A percentile compares a stretch with the other conserved stretches of the same genome.
Conservation (phyloP, 2,797 vertebrate genomes). For the Microhierax caerulescens region DNA sequence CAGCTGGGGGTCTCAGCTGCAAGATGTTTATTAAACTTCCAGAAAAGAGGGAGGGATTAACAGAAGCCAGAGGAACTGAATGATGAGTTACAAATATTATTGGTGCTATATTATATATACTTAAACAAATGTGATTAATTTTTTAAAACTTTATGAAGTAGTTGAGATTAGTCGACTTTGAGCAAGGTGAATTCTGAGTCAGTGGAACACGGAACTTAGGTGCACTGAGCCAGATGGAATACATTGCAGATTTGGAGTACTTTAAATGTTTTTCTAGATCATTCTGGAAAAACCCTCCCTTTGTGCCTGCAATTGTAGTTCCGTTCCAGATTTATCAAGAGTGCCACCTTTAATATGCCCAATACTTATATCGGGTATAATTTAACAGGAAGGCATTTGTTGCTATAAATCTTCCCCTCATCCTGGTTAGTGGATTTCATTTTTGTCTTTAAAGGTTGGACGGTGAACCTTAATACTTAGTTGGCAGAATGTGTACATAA, state of each 20-base stretch:
- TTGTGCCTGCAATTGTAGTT: fast-evolving
- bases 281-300: not conserved
- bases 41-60: not conserved
- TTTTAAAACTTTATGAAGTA: not conserved
- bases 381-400: not conserved
- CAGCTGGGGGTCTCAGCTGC: not conserved
- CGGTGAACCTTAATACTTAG: not conserved
- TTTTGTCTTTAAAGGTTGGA: not conserved
- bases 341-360: not conserved
- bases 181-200: not conserved
- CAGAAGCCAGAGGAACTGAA: not conserved
- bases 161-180: not conserved
- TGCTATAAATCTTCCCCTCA: not conserved
- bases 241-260: not conserved
- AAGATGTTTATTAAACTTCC: not conserved
- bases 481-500: not conserved
- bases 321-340: not conserved
- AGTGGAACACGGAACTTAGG: not conserved
- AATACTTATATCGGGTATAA: not conserved
- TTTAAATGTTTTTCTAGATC: not conserved
- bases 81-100: not conserved
- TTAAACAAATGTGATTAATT: not conserved
- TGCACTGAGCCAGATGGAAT: not conserved
- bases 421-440: not conserved
- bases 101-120: not conserved